Evolutionary conservation across 2,113 vertebrate genomes (phyloP).

Genomic region (Saguinus imperator): DNA sequence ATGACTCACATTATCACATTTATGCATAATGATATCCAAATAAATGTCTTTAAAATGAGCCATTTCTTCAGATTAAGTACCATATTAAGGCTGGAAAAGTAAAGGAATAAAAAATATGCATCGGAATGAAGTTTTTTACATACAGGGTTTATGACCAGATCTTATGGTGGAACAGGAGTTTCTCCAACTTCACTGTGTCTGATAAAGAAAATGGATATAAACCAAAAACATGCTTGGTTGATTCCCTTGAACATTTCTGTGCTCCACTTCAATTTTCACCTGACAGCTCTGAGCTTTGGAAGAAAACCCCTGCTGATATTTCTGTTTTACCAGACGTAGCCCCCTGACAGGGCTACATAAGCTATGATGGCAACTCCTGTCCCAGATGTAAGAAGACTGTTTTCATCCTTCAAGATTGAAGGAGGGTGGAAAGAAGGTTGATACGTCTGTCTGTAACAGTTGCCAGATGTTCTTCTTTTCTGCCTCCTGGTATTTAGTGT

Average conservation of each 20-base stretch:
- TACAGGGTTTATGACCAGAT: neutral
- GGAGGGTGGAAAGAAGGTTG: neutral
- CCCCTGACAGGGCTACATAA: neutral
- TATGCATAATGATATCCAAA: neutral
- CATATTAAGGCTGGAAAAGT: neutral
- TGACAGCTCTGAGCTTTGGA: neutral
- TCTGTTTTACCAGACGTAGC: conserved; percentile 14
- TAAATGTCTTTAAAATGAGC: neutral
- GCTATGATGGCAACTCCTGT: neutral
- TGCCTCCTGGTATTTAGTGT: neutral
- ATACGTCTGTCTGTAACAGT: neutral
- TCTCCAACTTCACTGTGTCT: neutral
- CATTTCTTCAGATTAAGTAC: conserved; percentile 15
- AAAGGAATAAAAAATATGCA: neutral
- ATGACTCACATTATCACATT: neutral
- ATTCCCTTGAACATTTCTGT: neutral
- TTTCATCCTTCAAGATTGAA: conserved; percentile 2
- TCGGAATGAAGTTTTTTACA: neutral
- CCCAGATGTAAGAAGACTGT: neutral
- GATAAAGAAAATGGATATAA: neutral
- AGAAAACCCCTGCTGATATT: neutral
- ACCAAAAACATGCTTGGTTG: neutral
- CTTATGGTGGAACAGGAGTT: neutral
- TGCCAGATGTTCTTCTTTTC: conserved; percentile 14
- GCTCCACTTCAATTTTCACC: neutral